A percentile compares a stretch with the other conserved stretches of the same genome.
These are phyloP conservation scores for Anabacerthia variegaticeps DNA, from an alignment of 2,797 vertebrate species.

Conservation along the genomic window DNA sequence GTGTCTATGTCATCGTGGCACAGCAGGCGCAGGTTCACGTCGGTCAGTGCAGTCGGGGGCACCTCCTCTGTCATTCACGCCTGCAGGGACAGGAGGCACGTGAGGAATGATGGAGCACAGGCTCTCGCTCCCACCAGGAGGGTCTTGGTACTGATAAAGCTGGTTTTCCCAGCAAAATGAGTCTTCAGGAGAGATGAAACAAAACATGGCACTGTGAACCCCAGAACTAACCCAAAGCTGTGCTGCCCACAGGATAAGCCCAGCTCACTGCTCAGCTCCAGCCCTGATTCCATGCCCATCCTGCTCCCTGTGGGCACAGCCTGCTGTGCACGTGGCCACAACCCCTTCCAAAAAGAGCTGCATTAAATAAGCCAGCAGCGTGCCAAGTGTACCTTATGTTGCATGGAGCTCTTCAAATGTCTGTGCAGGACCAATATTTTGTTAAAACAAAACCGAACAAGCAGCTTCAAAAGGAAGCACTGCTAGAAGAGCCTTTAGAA, in stretches of 20 bases:
- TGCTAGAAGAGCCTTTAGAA: background rate
- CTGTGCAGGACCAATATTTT: background rate
- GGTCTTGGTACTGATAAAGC: background rate
- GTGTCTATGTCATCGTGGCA: slow-evolving; percentile 99
- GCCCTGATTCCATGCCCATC: background rate
- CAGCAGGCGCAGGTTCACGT: slow-evolving; percentile 96
- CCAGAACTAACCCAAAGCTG: fast-evolving
- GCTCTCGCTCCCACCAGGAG: background rate
- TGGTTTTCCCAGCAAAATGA: background rate
- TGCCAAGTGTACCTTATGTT: background rate
- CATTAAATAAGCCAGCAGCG: background rate
- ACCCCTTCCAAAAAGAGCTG: background rate
- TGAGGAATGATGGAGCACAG: background rate
- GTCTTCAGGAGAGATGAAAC: background rate
- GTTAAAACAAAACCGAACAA: background rate
- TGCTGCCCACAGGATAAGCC: background rate
- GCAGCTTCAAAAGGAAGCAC: background rate
- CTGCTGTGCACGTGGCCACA: background rate
- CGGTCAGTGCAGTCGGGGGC: slow-evolving; percentile 90
- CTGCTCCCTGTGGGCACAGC: fast-evolving
- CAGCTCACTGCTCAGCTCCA: background rate
- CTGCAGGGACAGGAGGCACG: slow-evolving; percentile 62
- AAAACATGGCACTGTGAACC: fast-evolving
- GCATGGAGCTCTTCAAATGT: background rate
- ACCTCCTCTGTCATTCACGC: slow-evolving; percentile 99